These are phyloP conservation scores for Malurus melanocephalus DNA, from an alignment of 2,113 vertebrate genomes.

Conservation along the genomic window DNA sequence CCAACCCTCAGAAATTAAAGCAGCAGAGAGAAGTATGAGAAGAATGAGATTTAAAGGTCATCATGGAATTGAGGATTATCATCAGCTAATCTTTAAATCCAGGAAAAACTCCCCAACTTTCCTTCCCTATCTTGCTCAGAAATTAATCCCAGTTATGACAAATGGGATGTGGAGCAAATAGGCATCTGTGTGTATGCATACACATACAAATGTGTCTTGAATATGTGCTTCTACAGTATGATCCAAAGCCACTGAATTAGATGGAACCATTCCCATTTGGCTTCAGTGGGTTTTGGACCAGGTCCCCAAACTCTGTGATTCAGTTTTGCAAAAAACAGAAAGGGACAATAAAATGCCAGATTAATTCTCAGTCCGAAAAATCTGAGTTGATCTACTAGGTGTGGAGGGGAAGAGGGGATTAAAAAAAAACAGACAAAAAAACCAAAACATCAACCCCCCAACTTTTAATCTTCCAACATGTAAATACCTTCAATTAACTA, in stretches of 20 bases:
- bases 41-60: not conserved
- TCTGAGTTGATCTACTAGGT: not conserved
- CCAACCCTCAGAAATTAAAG: not conserved
- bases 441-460: not conserved
- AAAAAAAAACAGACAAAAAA: not conserved
- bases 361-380: not conserved
- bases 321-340: not conserved
- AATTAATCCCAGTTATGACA: not conserved
- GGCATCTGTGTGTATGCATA: not conserved
- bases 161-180: not conserved
- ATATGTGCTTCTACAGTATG: not conserved
- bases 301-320: not conserved
- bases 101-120: not conserved
- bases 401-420: rapidly evolving
- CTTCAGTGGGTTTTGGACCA: not conserved
- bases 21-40: not conserved
- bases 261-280: not conserved
- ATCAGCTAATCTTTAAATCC: not conserved
- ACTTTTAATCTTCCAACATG: not conserved
- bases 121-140: not conserved
- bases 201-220: not conserved
- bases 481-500: constrained; percentile 1
- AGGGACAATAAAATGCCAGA: not conserved
- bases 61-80: not conserved
- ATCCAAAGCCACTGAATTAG: not conserved